Conservation (phyloP, 2,113 vertebrate species). For the Coregonus clupeaformis region DNA sequence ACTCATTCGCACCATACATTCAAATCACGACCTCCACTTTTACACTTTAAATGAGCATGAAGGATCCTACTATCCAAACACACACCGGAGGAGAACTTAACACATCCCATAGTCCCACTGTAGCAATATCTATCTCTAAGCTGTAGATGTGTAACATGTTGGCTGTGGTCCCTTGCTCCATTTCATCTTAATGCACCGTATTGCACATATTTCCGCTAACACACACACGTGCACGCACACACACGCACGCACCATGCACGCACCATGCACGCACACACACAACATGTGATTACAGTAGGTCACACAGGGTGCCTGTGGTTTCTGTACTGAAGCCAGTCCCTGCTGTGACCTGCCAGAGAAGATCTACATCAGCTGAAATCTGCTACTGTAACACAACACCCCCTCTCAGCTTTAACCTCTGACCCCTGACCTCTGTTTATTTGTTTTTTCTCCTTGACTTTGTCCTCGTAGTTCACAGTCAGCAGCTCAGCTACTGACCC, state of each 20-base stretch:
- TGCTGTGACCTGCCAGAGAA: no score
- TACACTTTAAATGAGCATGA: background rate
- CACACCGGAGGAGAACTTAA: background rate
- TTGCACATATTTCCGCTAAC: background rate
- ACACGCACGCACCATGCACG: background rate
- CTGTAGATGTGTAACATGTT: background rate
- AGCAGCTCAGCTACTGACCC: background rate
- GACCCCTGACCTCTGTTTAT: constrained; percentile 5
- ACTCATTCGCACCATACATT: background rate
- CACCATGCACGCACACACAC: background rate
- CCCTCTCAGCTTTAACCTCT: background rate
- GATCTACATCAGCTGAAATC: background rate
- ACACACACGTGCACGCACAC: background rate
- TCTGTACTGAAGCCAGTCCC: no score
- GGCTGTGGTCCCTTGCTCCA: background rate
- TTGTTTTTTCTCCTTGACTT: no score
- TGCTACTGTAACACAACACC: background rate
- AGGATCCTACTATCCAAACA: background rate
- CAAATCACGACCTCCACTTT: background rate
- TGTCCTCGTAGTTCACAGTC: background rate
- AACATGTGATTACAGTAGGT: background rate
- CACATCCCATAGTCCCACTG: background rate
- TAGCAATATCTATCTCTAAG: no score
- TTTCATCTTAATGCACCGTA: background rate
- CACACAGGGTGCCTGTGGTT: no score